Evolutionary conservation across 2,797 vertebrate species (phyloP).

Genomic region (Cossypha polioptera): DNA sequence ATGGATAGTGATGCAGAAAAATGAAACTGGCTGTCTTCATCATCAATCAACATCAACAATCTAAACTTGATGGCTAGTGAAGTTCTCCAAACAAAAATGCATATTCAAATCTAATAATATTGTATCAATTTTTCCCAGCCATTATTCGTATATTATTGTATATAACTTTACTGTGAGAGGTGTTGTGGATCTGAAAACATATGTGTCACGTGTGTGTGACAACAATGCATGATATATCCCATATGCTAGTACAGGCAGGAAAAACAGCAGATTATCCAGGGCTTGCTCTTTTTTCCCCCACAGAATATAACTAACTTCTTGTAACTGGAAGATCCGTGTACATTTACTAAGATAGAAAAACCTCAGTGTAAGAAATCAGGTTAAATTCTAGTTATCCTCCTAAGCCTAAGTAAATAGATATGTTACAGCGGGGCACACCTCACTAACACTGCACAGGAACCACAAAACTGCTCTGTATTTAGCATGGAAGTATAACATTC

Average conservation of each 20-base stretch:
- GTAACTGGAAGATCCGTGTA: neutral
- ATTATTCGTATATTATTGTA: neutral
- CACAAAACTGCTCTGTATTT: neutral
- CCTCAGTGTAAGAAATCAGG: neutral
- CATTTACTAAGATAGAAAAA: neutral
- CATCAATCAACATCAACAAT: neutral
- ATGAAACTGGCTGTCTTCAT: neutral
- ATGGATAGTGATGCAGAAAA: neutral
- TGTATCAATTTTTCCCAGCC: neutral
- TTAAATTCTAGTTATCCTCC: neutral
- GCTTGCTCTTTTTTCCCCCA: neutral
- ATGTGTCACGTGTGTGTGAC: accelerated
- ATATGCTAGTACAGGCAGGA: neutral
- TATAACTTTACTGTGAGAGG: neutral
- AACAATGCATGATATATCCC: neutral
- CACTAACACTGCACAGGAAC: neutral
- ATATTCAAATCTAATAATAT: neutral
- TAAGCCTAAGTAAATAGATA: neutral
- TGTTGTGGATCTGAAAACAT: neutral
- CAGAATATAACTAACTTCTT: neutral
- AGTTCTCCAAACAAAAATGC: neutral
- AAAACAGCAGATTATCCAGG: neutral
- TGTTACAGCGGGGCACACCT: neutral
- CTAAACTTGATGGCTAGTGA: neutral
- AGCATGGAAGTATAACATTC: neutral